Evolutionary conservation across 2,797 vertebrate species (phyloP).

Genomic region (Diceros bicornis): DNA sequence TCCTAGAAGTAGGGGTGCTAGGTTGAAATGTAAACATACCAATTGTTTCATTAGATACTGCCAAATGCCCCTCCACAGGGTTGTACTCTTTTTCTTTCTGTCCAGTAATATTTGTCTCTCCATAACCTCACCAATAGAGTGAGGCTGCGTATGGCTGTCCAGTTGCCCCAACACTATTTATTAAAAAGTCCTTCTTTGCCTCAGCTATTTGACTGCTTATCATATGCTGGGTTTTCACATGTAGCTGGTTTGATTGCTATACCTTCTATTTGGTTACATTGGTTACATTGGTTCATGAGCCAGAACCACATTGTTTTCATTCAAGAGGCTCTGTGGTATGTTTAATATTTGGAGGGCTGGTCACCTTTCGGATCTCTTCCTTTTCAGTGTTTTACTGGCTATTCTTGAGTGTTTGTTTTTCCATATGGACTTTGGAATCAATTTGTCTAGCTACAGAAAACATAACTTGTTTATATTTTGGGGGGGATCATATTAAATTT

Average conservation of each 20-base stretch:
- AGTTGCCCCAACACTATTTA: background rate
- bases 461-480: background rate
- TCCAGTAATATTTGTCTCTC: background rate
- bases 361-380: background rate
- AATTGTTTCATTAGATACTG: background rate
- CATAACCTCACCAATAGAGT: background rate
- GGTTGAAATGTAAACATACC: slow-evolving; percentile 16
- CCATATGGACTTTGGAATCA: background rate
- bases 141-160: background rate
- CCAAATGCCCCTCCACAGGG: background rate
- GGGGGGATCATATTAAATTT: background rate
- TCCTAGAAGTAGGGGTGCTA: background rate
- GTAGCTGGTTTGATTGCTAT: background rate
- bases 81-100: background rate
- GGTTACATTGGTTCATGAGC: background rate
- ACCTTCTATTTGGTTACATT: background rate
- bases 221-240: background rate
- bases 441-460: background rate
- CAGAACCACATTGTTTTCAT: background rate
- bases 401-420: background rate
- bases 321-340: background rate
- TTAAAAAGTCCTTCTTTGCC: background rate
- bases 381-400: background rate
- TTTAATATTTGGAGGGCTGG: background rate
- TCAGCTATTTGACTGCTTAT: background rate